Percentiles rank a stretch among this genome's conserved stretches.
Conservation (phyloP, 1,140 invertebrate species). For the Brachionus rotundiformis region DNA sequence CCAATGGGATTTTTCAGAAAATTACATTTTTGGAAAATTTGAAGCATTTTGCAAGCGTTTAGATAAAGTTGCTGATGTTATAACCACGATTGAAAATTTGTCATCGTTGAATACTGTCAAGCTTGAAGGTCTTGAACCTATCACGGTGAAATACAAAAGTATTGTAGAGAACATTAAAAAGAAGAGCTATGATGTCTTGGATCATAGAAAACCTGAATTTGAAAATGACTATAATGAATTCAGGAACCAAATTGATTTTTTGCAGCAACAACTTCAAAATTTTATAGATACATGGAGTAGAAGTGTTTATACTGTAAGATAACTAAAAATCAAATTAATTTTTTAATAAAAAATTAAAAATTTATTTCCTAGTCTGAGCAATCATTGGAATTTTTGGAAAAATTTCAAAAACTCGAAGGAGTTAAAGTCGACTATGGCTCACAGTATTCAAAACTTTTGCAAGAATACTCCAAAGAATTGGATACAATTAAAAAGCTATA, state of each 20-base stretch:
- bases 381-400: conserved; percentile 61
- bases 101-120: conserved; percentile 59
- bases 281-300: conserved; percentile 64
- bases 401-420: conserved; percentile 62
- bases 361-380: conserved; percentile 65
- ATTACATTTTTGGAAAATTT: conserved; percentile 94
- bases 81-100: conserved; percentile 76
- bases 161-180: conserved; percentile 74
- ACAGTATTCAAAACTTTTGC: conserved; percentile 80
- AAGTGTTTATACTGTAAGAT: conserved; percentile 60
- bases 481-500: conserved; percentile 72
- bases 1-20: conserved; percentile 85
- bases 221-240: conserved; percentile 81
- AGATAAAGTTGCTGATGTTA: conserved; percentile 81
- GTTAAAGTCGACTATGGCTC: conserved; percentile 67
- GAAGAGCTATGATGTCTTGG: conserved; percentile 85
- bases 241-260: conserved; percentile 70
- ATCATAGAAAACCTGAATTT: conserved; percentile 84
- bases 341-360: no score
- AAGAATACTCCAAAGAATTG: conserved; percentile 80
- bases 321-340: background rate
- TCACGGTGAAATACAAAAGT: conserved; percentile 61
- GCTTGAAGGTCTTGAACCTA: conserved; percentile 63
- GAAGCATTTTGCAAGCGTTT: conserved; percentile 86
- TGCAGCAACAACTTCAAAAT: conserved; percentile 60